Conservation (phyloP, 2,113 vertebrate genomes). For the Xyliphius kryptos region DNA sequence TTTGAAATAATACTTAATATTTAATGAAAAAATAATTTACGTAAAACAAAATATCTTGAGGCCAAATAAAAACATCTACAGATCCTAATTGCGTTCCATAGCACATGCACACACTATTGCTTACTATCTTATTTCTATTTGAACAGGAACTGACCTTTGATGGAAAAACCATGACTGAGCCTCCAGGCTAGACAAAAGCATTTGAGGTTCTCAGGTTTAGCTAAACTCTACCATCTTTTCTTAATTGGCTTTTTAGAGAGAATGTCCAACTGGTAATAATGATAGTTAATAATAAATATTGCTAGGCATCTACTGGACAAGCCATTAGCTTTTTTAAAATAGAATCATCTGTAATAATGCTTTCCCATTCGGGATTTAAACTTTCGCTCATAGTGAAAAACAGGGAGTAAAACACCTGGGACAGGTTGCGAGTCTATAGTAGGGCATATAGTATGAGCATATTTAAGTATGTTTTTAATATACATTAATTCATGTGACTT, state of each 20-base stretch:
- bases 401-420: no score
- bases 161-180: conserved; percentile 13
- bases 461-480: no score
- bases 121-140: not conserved
- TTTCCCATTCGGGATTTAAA: no score
- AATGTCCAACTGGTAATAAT: conserved; percentile 43
- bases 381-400: no score
- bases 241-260: conserved; percentile 53
- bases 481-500: no score
- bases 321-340: no score
- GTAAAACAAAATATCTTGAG: no score
- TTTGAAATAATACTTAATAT: no score
- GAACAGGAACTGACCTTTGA: conserved; percentile 17
- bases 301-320: conserved; percentile 14
- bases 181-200: conserved; percentile 10
- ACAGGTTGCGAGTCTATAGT: no score
- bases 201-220: conserved; percentile 12
- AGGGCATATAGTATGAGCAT: no score
- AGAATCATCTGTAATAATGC: no score
- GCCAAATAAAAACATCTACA: not conserved
- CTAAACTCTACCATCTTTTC: conserved; percentile 20
- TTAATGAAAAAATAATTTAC: no score
- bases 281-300: conserved; percentile 50
- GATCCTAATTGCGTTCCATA: not conserved
- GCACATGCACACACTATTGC: not conserved